Percentiles rank a stretch among this genome's conserved stretches.
These are phyloP conservation scores for Hydrozoanthus tunicans DNA, from an alignment of 64 coral and sea anemone genomes.

Conservation along the genomic window DNA sequence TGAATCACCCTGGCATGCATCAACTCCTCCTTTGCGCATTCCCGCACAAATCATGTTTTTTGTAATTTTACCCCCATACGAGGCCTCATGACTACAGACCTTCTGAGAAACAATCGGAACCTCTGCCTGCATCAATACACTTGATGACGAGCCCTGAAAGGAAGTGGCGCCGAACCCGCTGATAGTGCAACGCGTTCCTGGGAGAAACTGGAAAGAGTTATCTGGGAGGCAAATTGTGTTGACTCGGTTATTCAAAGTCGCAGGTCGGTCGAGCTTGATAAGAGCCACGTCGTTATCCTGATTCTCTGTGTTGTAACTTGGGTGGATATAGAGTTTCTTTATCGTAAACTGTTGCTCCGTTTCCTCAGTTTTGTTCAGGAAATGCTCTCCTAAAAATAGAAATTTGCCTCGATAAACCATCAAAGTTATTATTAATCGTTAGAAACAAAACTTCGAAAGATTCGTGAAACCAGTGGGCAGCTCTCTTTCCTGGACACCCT, in stretches of 20 bases:
- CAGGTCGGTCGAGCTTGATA: constrained; percentile 62
- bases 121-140: constrained; percentile 71
- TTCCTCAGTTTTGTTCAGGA: not conserved
- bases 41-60: constrained; percentile 72
- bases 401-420: too few species aligned
- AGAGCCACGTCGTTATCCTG: constrained; percentile 78
- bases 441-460: too few species aligned
- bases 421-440: too few species aligned
- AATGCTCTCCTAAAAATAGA: not conserved
- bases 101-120: constrained; percentile 57
- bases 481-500: too few species aligned
- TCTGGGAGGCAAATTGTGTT: constrained; percentile 83
- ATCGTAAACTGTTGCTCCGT: not conserved
- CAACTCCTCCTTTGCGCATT: constrained; percentile 61
- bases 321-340: constrained; percentile 54
- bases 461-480: too few species aligned
- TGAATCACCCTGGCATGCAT: constrained; percentile 70
- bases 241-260: constrained; percentile 68
- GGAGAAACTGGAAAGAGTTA: constrained; percentile 35
- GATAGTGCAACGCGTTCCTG: constrained; percentile 66
- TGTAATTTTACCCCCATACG: constrained; percentile 65
- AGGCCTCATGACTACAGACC: constrained; percentile 61
- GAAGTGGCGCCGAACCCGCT: constrained; percentile 67
- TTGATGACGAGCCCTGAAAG: constrained; percentile 29
- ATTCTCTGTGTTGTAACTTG: constrained; percentile 57